A percentile compares a stretch with the other conserved stretches of the same genome.
Conservation (phyloP, 2,888 invertebrate species). For the Heliconius sara region DNA sequence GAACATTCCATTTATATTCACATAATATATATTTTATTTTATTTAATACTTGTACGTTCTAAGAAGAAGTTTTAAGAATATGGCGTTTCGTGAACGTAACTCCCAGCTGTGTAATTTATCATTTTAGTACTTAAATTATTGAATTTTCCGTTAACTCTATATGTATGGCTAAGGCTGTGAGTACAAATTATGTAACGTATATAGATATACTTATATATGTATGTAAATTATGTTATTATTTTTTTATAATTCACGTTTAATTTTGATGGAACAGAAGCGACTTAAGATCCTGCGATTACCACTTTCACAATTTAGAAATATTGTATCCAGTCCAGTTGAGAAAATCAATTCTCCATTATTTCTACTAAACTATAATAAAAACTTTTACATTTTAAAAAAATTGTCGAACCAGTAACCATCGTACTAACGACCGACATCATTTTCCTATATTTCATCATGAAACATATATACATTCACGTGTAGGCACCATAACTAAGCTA, state of each 20-base stretch:
- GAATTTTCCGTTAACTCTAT: not conserved
- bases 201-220: no score
- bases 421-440: not conserved
- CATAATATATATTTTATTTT: constrained; percentile 3
- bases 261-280: no score
- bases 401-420: not conserved
- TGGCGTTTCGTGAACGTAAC: not conserved
- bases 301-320: no score
- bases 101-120: constrained; percentile 16
- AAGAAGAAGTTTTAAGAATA: constrained; percentile 8
- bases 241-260: no score
- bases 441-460: not conserved
- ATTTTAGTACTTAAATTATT: not conserved
- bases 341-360: no score
- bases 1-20: constrained; percentile 1
- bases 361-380: no score
- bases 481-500: not conserved
- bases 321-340: no score
- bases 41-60: constrained; percentile 3
- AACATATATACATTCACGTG: constrained; percentile 2
- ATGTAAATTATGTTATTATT: no score
- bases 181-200: not conserved
- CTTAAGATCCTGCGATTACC: no score
- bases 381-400: not conserved
- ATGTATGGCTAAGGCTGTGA: not conserved